Evolutionary conservation across 2,888 invertebrate species (phyloP), one percentile per base, ranked within the genome.

Genomic region (Gandaritis pyraliata): DNA sequence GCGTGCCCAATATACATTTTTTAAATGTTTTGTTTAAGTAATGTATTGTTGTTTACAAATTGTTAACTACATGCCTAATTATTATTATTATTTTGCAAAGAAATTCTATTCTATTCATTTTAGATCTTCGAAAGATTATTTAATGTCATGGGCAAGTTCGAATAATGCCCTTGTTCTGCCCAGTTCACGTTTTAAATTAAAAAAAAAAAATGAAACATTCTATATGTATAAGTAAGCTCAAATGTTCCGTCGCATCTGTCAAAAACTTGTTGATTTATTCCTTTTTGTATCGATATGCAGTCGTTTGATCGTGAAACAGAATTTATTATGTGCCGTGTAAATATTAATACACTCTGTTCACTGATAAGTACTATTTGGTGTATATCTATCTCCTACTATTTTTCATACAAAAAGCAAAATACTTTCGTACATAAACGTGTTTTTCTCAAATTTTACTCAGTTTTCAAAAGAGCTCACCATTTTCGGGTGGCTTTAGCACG

Each of bases 221-320:
- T 8, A 54, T 16, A 33, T 46, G 38, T 47, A 23, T 6, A 23
- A 29, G 23, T 46, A 56, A 49, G 48, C 60, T 53, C 57, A 56
- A 57, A 64, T 39, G 59, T 59, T 62, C n/a, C 47, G 49, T 43
- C 36, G n/a, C 41, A 29, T 51, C 62, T 68, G 69, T 72, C 65
- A 60, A 59, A 65, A 72, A 72, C 62, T 75, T 76, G 72, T 75
- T 77, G 73, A 78, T 74, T 72, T 74, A 73, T 72, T 70, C 71
- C 69, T 73, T 70, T 77, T 73, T 72, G 74, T 72, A 70, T 63
- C 67, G 69, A 69, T 73, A 70, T 76, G 73, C 74, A 75, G 72
- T 73, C 76, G 71, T 72, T 75, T 77, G 71, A 72, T 76, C 69
- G 74, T 69, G 73, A 72, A 77, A 73, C 72, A 64, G 74, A 78